Percentiles rank a stretch among this genome's conserved stretches.
These are phyloP conservation scores for Phenacoccus solenopsis DNA, from an alignment of 1,140 invertebrate genomes.

Conservation along the genomic window DNA sequence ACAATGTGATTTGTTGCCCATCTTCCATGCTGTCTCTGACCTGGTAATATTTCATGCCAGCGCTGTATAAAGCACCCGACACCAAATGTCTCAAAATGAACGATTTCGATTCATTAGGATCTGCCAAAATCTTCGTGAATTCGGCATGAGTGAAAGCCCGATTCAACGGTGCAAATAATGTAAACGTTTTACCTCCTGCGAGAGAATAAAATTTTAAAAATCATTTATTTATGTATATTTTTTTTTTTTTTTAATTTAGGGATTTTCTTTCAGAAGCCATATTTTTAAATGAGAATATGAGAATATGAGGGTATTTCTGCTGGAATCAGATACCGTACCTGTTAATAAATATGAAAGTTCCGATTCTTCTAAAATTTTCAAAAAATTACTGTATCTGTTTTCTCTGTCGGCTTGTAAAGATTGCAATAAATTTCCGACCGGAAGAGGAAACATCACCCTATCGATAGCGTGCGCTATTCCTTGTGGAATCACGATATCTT, in stretches of 20 bases:
- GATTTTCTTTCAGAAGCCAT: no score
- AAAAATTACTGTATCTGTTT: slow-evolving; percentile 59
- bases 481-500: slow-evolving; percentile 65
- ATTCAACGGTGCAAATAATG: slow-evolving; percentile 72
- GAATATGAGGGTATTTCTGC: no score
- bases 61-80: slow-evolving; percentile 61
- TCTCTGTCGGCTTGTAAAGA: slow-evolving; percentile 68
- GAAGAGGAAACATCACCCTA: slow-evolving; percentile 73
- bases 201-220: no score
- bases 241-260: no score
- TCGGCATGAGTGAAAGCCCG: slow-evolving; percentile 46
- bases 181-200: slow-evolving; percentile 63
- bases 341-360: slow-evolving; percentile 58
- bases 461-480: slow-evolving; percentile 75
- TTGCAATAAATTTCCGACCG: slow-evolving; percentile 66
- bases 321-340: slow-evolving; percentile 36
- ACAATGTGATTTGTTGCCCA: slow-evolving; percentile 31
- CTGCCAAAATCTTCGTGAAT: slow-evolving; percentile 36
- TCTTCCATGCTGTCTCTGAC: slow-evolving; percentile 58
- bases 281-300: no score
- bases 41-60: slow-evolving; percentile 73
- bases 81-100: slow-evolving; percentile 66
- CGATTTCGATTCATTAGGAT: slow-evolving; percentile 50
- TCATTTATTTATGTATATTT: no score
- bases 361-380: slow-evolving; percentile 58